Evolutionary conservation across 1,140 invertebrate species (phyloP).

Genomic region (Ctenoplectra terminalis): DNA sequence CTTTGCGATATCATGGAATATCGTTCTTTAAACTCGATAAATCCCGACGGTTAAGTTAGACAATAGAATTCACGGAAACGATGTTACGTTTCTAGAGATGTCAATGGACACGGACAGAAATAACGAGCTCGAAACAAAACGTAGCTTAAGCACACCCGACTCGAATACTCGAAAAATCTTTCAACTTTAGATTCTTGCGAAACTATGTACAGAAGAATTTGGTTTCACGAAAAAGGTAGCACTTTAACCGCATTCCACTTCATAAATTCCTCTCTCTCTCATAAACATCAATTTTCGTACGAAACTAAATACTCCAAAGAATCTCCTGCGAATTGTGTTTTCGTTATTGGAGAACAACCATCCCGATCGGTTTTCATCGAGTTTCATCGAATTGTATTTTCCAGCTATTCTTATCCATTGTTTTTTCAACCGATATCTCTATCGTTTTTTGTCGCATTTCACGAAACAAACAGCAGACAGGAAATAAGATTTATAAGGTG

Average conservation of each 20-base stretch:
- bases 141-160: not conserved
- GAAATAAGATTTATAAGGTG: conserved; percentile 28
- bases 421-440: not conserved
- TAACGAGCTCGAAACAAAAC: not conserved
- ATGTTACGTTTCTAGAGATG: not conserved
- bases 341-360: not conserved
- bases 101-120: not conserved
- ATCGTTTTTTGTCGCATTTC: not conserved
- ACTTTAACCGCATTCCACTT: too few relatives aligned
- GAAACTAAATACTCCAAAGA: not conserved
- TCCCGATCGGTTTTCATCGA: not conserved
- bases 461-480: not conserved
- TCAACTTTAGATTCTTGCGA: not conserved
- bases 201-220: not conserved
- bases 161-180: not conserved
- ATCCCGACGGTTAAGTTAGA: not conserved
- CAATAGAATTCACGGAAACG: not conserved
- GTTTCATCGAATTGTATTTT: not conserved
- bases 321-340: not conserved
- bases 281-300: not conserved
- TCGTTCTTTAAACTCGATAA: not conserved
- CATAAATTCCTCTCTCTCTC: too few relatives aligned
- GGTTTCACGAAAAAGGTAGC: not conserved
- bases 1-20: not conserved
- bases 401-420: not conserved